Conservation (phyloP, 2,888 invertebrate genomes). For the Eupithecia pulchellata region DNA sequence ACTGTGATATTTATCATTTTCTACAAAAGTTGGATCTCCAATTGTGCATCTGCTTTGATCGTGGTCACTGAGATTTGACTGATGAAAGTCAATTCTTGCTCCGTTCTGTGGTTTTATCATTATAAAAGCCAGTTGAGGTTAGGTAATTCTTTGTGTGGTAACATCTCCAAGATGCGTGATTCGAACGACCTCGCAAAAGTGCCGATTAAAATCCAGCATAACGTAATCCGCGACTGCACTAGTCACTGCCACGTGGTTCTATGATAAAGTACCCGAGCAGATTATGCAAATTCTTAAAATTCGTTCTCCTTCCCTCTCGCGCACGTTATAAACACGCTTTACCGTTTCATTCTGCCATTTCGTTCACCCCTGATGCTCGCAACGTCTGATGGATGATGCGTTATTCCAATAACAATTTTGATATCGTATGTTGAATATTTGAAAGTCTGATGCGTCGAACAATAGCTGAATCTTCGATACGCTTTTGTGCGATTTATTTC, state of each 20-base stretch:
- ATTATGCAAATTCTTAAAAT: conserved; percentile 85
- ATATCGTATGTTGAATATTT: conserved; percentile 81
- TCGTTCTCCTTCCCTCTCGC: conserved; percentile 66
- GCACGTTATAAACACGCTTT: conserved; percentile 50
- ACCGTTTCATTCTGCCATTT: conserved; percentile 61
- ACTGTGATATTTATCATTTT: conserved; percentile 83
- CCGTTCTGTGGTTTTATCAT: conserved; percentile 14
- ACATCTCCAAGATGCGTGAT: conserved; percentile 54
- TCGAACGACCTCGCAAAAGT: conserved; percentile 62
- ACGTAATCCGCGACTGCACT: conserved; percentile 83
- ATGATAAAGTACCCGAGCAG: conserved; percentile 84
- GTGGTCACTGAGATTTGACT: conserved; percentile 60
- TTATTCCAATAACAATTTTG: conserved; percentile 85
- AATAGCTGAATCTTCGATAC: conserved; percentile 31
- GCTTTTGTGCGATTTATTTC: conserved; percentile 22
- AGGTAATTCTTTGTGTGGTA: conserved; percentile 14
- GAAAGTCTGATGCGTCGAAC: conserved; percentile 64
- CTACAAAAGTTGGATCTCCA: conserved; percentile 75
- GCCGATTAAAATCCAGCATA: conserved; percentile 72
- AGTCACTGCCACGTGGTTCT: conserved; percentile 85
- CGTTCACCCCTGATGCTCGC: conserved; percentile 76
- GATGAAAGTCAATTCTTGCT: conserved; percentile 40
- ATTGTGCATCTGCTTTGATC: conserved; percentile 73
- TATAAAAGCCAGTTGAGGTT: neutral
- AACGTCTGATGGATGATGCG: conserved; percentile 84